These are phyloP conservation scores for Naso thynnoides DNA, from an alignment of 2,797 vertebrate species.

Conservation along the genomic window DNA sequence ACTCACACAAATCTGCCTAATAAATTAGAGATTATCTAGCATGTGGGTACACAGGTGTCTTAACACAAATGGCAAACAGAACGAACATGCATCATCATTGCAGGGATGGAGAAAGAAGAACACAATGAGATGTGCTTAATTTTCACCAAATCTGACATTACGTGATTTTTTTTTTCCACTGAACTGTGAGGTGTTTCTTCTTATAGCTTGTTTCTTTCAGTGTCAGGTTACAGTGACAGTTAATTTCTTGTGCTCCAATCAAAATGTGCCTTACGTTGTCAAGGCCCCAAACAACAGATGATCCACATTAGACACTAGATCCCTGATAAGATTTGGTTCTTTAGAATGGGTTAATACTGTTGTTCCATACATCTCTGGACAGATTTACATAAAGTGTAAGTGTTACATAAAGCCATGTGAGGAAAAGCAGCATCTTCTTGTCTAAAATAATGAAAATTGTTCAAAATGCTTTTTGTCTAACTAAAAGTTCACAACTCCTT, in stretches of 20 bases:
- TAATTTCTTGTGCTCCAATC: not conserved
- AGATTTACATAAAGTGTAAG: not conserved
- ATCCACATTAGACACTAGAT: slow-evolving; percentile 34
- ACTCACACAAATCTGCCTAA: slow-evolving; percentile 53
- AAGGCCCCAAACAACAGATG: not conserved
- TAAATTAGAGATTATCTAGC: slow-evolving; percentile 58
- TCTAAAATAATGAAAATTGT: not conserved
- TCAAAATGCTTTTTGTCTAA: slow-evolving; percentile 2
- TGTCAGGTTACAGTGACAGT: not conserved
- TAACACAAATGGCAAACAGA: slow-evolving; percentile 39
- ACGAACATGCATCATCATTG: not conserved
- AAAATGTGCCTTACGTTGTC: not conserved
- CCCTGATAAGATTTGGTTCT: not conserved
- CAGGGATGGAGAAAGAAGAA: not conserved
- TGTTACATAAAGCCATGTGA: not conserved
- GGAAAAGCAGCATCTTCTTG: not conserved
- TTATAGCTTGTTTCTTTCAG: not conserved
- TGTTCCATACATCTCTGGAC: not conserved
- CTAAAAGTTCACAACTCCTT: not conserved
- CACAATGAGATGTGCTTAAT: not conserved
- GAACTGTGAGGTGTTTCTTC: not conserved
- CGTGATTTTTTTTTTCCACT: not conserved
- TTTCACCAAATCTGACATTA: not conserved
- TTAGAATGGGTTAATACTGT: not conserved
- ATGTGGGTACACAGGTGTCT: slow-evolving; percentile 29